Conservation (phyloP, 2,113 vertebrate genomes). For the Callorhinus ursinus region DNA sequence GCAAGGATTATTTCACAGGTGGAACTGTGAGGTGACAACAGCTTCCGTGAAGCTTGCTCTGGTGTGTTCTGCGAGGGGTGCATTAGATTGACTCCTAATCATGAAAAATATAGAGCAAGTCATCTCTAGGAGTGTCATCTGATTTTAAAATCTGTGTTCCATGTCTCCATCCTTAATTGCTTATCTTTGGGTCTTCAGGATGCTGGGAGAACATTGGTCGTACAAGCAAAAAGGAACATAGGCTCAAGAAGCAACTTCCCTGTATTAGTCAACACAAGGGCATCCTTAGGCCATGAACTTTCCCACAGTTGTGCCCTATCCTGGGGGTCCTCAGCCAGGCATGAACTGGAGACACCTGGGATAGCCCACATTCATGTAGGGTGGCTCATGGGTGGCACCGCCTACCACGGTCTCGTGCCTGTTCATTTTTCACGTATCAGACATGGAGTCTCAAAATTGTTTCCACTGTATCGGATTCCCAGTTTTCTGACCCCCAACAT, state of each 20-base stretch:
- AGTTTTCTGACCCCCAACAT: neutral
- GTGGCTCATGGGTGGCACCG: rapidly evolving
- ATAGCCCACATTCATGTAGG: rapidly evolving
- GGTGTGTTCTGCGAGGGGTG: too few species aligned
- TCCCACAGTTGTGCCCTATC: neutral
- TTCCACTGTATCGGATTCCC: neutral
- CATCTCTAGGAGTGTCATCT: neutral
- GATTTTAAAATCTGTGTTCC: neutral
- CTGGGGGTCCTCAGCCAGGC: neutral
- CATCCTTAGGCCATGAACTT: neutral
- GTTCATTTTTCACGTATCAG: neutral
- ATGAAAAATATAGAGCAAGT: neutral
- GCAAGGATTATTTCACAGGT: neutral
- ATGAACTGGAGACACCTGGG: too few species aligned
- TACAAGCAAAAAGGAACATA: neutral
- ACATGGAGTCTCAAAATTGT: neutral
- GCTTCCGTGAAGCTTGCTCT: neutral
- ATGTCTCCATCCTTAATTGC: neutral
- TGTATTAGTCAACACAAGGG: neutral
- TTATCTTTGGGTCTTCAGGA: neutral
- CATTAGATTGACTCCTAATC: neutral
- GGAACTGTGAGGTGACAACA: neutral
- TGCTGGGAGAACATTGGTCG: neutral
- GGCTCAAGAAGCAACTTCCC: neutral
- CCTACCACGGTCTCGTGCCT: neutral